Conservation (phyloP, 2,888 invertebrate species). For the Drosophila bunnanda region DNA sequence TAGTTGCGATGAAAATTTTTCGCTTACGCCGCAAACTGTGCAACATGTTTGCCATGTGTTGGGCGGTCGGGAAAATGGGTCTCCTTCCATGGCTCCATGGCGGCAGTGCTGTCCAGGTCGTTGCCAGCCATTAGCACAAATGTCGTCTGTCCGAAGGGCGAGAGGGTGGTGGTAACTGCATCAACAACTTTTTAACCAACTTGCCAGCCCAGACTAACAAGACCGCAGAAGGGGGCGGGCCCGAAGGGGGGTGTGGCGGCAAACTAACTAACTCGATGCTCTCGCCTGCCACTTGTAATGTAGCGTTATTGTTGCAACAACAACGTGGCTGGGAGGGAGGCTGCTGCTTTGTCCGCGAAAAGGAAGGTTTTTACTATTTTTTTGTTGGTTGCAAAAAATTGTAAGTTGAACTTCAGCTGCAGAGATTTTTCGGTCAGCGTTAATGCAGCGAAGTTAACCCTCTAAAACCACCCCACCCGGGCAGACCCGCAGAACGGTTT, state of each 20-base stretch:
- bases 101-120: conserved; percentile 58
- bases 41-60: conserved; percentile 59
- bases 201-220: conserved; percentile 73
- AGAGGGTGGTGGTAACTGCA: conserved; percentile 54
- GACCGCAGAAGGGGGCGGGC: conserved; percentile 39
- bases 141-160: conserved; percentile 38
- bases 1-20: conserved; percentile 47
- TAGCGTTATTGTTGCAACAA: conserved; percentile 64
- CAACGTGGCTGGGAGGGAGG: neutral
- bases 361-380: conserved; percentile 16
- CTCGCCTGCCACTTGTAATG: conserved; percentile 72
- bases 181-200: conserved; percentile 79
- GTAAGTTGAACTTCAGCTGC: conserved; percentile 67
- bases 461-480: conserved; percentile 4
- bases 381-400: conserved; percentile 25
- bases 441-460: conserved; percentile 61
- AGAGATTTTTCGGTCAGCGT: conserved; percentile 70
- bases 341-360: conserved; percentile 72
- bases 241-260: conserved; percentile 16
- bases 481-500: conserved; percentile 66
- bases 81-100: too few relatives aligned
- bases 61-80: conserved; percentile 6
- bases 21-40: conserved; percentile 63
- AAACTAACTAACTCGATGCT: conserved; percentile 74
- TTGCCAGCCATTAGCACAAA: conserved; percentile 63